Evolutionary conservation across 2,797 vertebrate genomes (phyloP), one percentile per base, ranked within the genome.

Genomic region (Artibeus lituratus): DNA sequence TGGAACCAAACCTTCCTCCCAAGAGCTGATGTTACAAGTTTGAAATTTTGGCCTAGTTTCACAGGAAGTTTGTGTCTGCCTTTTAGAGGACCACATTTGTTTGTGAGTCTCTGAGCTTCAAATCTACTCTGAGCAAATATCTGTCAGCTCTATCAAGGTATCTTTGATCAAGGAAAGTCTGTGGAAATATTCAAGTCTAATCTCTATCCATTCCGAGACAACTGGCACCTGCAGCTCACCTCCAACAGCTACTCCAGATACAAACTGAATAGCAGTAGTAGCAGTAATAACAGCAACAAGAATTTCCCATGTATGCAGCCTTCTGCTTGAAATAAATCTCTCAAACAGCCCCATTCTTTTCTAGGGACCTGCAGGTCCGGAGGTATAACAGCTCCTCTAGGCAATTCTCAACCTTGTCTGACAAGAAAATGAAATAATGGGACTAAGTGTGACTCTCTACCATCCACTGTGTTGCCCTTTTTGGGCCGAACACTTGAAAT

Each of bases 401-500:
- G 69, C 35, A 15, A 39, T 76, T 89, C 70, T 70, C 47, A 80
- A 65, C 8, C 10, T 55, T 87, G 42, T 55, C 49, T 92, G 67
- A 73, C 35, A 81, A 42, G 39, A 93, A 39, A 72, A 51, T 84
- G 29, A 69, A 84, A 95, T 42, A 21, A 72, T 24, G 5, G 62
- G 59, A 32, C 22, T 53, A 89, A 80, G 80, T 47, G 44, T 89
- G 84, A 92, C n/a, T 69, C 55, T 55, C 42, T 65, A 15, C 32
- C 42, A 78, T 39, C 16, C 5, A 19, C 55, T 51, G 22, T 73
- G 65, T 84, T 87, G n/a, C 86, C 44, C 65, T 94, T 91, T 62
- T 78, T n/a, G 74, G 10, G 47, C 35, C 69, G 42, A 93, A 76
- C 49, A 91, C n/a, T 96, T 47, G 49, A 95, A 96, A 73, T 6